Evolutionary conservation across 2,113 vertebrate genomes (phyloP), one percentile per base, ranked within the genome.

Genomic region (Daubentonia madagascariensis): DNA sequence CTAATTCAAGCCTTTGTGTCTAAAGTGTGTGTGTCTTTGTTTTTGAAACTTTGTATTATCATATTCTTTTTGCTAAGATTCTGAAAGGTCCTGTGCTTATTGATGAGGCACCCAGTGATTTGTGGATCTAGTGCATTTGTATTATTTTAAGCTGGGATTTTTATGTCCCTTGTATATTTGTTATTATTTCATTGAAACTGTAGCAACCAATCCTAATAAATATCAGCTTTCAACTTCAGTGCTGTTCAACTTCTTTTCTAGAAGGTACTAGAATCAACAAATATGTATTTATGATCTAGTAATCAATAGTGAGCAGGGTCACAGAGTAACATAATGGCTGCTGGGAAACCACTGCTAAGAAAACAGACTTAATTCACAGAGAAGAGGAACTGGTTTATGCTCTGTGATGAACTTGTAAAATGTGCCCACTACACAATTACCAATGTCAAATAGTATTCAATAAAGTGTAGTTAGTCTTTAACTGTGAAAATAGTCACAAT

Each of bases 311-410:
- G 11, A 87, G 28, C 1, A 67, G 0, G 5, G 32, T 73, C 13
- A 18, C 5, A 65, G 37, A 88, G 22, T 68, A 12, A 18, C 11
- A 54, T 20, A 20, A 37, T 8, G 4, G 23, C 8, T 75, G 6
- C 20, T 83, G 7, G 23, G 5, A 57, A 75, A 67, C 4, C 11
- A 54, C n/a, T 45, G 1, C 23, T 45, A 14, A 22, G 7, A 12
- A n/a, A 83, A 28, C n/a, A 5, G 17, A 54, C 25, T 5, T 23
- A 40, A 54, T 73, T 37, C 28, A n/a, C 25, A 45, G 2, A 14
- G 35, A 50, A 13, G 3, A 0, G 1, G 1, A 57, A 43, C 0
- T n/a, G 7, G 3, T 40, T 52, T 54, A 45, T 2, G 35, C 2
- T 30, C 10, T 30, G 30, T 11, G 6, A 50, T 25, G 28, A 59